phyloP scores from a whole-genome alignment of 2,113 vertebrate genomes.

The Malaclemys terrapin region DNA sequence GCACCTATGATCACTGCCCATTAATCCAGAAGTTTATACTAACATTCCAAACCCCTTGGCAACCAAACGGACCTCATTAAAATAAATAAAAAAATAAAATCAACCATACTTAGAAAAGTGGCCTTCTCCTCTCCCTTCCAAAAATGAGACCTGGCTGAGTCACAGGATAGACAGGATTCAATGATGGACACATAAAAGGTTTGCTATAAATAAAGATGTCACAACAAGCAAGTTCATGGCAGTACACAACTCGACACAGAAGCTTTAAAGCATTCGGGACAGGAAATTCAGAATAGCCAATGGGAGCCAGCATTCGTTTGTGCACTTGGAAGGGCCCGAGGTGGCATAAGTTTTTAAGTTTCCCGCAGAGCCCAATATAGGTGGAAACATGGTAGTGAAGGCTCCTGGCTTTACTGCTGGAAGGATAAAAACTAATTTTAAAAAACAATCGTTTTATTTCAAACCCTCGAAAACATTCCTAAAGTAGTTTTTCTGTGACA shows the following conservation, averaged over 20 bases:
- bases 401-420: background rate
- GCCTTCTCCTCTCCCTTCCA: background rate
- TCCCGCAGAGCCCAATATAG: background rate
- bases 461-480: background rate
- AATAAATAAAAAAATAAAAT: background rate
- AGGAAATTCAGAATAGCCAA: background rate
- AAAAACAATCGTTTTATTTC: background rate
- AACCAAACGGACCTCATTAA: background rate
- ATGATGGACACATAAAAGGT: background rate
- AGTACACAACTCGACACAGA: background rate
- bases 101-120: background rate
- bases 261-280: background rate
- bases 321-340: background rate
- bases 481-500: background rate
- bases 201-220: background rate
- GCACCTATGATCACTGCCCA: constrained; percentile 11
- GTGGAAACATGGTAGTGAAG: background rate
- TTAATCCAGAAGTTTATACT: background rate
- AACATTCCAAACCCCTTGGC: background rate
- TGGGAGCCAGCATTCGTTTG: background rate
- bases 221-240: background rate
- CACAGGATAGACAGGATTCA: background rate
- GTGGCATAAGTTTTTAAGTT: accelerated
- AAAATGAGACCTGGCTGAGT: background rate
- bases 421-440: background rate